Evolutionary conservation across 2,888 invertebrate species (phyloP).

Genomic region (Scelioninae gen. 2): DNA sequence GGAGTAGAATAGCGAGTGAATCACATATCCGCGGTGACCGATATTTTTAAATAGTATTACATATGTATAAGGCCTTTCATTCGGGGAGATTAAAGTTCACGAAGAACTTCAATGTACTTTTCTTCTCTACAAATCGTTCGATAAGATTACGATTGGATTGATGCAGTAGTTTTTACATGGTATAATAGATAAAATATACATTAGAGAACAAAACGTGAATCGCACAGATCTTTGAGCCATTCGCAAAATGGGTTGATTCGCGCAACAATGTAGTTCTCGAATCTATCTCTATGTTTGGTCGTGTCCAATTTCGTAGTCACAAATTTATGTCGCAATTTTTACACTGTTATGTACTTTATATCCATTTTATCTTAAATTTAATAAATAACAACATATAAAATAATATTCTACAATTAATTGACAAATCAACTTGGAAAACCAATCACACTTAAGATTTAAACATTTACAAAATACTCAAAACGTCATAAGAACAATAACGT

Average conservation of each 20-base stretch:
- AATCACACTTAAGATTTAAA: conserved; percentile 39
- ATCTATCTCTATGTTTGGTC: background rate
- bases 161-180: conserved; percentile 25
- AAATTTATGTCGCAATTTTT: conserved; percentile 33
- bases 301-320: conserved; percentile 23
- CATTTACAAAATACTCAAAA: conserved; percentile 50
- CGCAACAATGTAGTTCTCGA: background rate
- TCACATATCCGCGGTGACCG: conserved; percentile 53
- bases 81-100: conserved; percentile 31
- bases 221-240: conserved; percentile 37
- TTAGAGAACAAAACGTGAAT: conserved; percentile 37
- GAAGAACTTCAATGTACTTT: conserved; percentile 12
- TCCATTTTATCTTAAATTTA: conserved; percentile 41
- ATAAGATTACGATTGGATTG: conserved; percentile 28
- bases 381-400: conserved; percentile 59
- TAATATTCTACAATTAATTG: conserved; percentile 40
- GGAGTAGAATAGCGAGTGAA: conserved; percentile 43
- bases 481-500: conserved; percentile 14
- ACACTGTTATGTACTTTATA: conserved; percentile 6
- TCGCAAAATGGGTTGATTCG: background rate
- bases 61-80: conserved; percentile 56
- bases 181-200: conserved; percentile 52
- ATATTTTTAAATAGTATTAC: conserved; percentile 51
- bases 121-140: conserved; percentile 26
- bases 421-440: conserved; percentile 46